phyloP scores from a whole-genome alignment of 2,888 invertebrate species.

The Nesidiocoris tenuis region DNA sequence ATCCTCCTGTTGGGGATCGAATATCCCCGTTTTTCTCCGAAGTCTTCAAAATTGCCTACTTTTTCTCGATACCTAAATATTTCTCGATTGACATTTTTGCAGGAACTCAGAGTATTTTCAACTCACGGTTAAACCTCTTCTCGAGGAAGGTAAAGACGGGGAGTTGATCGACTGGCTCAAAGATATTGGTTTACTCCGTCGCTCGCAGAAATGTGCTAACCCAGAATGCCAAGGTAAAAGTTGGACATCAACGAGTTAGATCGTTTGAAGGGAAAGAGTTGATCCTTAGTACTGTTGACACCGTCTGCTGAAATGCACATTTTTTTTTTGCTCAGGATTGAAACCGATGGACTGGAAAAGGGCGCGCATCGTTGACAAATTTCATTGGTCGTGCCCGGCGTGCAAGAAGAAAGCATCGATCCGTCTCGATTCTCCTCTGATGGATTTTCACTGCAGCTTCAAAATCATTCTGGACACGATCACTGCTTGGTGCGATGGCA shows the following conservation, averaged over 20 bases:
- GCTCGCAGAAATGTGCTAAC: slow-evolving; percentile 55
- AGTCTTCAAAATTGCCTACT: neutral
- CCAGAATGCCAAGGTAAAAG: slow-evolving; percentile 54
- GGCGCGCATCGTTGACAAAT: slow-evolving; percentile 59
- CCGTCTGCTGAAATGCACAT: too few relatives aligned
- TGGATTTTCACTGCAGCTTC: slow-evolving; percentile 64
- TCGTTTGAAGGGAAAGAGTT: too few relatives aligned
- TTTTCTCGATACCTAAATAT: neutral
- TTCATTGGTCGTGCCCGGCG: slow-evolving; percentile 58
- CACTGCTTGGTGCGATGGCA: slow-evolving; percentile 64
- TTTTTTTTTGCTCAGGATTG: slow-evolving; percentile 22
- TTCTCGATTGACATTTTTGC: neutral
- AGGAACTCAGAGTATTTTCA: slow-evolving; percentile 52
- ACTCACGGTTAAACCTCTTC: slow-evolving; percentile 57
- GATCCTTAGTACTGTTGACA: too few relatives aligned
- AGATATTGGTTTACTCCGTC: slow-evolving; percentile 57
- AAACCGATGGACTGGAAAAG: slow-evolving; percentile 56
- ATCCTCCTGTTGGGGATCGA: too few relatives aligned
- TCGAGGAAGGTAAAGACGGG: slow-evolving; percentile 59
- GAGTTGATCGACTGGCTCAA: slow-evolving; percentile 60
- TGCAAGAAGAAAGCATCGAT: slow-evolving; percentile 58
- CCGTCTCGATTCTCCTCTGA: slow-evolving; percentile 62
- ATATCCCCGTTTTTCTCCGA: too few relatives aligned
- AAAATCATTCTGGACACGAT: slow-evolving; percentile 63
- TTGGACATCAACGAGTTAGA: too few relatives aligned